Evolutionary conservation across 2,888 invertebrate genomes (phyloP).

Genomic region (Pemphredon lugubris): DNA sequence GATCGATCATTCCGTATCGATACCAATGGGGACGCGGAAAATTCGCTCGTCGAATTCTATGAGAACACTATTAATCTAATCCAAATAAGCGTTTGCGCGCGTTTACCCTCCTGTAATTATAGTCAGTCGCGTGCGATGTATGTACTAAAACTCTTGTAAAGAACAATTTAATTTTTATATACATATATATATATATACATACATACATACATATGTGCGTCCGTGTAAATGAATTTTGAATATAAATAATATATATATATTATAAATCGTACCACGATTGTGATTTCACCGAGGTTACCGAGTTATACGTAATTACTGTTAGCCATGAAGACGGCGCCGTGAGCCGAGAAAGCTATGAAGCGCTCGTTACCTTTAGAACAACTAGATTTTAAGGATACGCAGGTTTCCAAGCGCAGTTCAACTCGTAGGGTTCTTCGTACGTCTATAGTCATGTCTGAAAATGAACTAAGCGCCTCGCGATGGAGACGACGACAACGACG

Average conservation of each 20-base stretch:
- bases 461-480: background rate
- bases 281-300: slow-evolving; percentile 81
- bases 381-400: slow-evolving; percentile 60
- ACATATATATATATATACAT: slow-evolving; percentile 34
- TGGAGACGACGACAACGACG: too few species aligned
- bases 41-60: background rate
- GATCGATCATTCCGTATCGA: background rate
- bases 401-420: slow-evolving; percentile 58
- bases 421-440: slow-evolving; percentile 19
- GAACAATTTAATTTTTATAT: slow-evolving; percentile 49
- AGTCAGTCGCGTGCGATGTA: slow-evolving; percentile 53
- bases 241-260: too few species aligned
- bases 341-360: slow-evolving; percentile 60
- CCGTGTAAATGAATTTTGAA: slow-evolving; percentile 9
- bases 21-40: background rate
- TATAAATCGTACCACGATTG: slow-evolving; percentile 73
- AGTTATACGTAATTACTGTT: slow-evolving; percentile 74
- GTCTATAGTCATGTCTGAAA: slow-evolving; percentile 38
- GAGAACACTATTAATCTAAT: slow-evolving; percentile 18
- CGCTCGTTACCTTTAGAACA: slow-evolving; percentile 70
- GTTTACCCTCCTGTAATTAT: slow-evolving; percentile 38
- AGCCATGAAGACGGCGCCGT: slow-evolving; percentile 58
- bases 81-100: slow-evolving; percentile 17
- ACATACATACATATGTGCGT: slow-evolving; percentile 26
- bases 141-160: slow-evolving; percentile 37